Conservation (phyloP, 1,140 invertebrate species). For the Ptiloglossa arizonensis region DNA sequence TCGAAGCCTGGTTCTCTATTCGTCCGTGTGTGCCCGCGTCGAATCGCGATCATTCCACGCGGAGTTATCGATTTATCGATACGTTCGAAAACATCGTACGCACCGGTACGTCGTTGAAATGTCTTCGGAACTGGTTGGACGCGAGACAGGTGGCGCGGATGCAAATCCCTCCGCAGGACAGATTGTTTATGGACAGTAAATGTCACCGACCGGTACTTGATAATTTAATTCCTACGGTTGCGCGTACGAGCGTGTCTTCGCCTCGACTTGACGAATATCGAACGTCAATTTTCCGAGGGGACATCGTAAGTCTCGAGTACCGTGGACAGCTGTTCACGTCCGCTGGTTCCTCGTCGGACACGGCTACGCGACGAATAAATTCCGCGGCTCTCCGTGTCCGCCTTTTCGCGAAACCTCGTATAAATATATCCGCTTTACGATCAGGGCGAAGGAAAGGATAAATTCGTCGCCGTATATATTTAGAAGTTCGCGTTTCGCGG, state of each 20-base stretch:
- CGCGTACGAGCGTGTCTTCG: not conserved
- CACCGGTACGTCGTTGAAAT: not conserved
- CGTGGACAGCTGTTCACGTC: not conserved
- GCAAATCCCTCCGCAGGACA: not conserved
- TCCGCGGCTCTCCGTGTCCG: not conserved
- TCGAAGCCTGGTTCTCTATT: too few relatives aligned
- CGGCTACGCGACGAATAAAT: not conserved
- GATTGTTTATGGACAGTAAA: not conserved
- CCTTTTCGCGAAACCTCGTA: not conserved
- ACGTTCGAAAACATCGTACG: not conserved
- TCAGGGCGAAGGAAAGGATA: not conserved
- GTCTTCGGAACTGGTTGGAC: too few relatives aligned
- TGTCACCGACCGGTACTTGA: not conserved
- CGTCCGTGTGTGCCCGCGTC: too few relatives aligned
- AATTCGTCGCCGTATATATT: not conserved
- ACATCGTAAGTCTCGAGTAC: conserved; percentile 21
- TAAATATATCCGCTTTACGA: not conserved
- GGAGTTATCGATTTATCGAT: too few relatives aligned
- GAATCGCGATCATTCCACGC: too few relatives aligned
- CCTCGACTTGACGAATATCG: not conserved
- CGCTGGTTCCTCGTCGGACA: not conserved
- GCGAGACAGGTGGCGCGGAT: too few relatives aligned
- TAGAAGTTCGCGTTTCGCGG: not conserved
- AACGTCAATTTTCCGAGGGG: conserved; percentile 1
- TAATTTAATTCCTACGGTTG: not conserved